Evolutionary conservation across 2,888 invertebrate species (phyloP), one percentile per base, ranked within the genome.

Genomic region (Diplolepis rosae): DNA sequence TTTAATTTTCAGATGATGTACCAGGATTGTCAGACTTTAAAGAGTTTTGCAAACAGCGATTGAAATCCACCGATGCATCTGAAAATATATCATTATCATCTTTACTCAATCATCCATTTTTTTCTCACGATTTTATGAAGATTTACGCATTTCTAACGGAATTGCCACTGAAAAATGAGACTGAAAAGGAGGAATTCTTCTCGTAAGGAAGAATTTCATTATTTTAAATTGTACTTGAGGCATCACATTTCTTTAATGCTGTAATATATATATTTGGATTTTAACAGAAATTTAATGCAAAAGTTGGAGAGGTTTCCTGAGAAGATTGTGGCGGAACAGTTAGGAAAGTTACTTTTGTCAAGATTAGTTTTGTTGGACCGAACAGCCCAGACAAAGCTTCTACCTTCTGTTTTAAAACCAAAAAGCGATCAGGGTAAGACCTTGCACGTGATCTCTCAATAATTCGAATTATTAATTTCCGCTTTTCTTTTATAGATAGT

Each of bases 91-190:
- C 91, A 74, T 90, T 96, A 35, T 91, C 92, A 6, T 91, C 92
- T 24, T 89, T 95, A 32, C 89, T 95, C 2, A 89, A 92, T 66
- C 95, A 96, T 89, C 92, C 92, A 54, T 95, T 95, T 88, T 96
- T 95, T 84, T 95, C 94, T 81, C 95, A 96, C 84, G 95, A 96
- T 82, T 96, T 97, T 86, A 93, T 97, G 73, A 90, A 92, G 24
- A 94, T 97, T 78, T 93, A 96, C 86, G 93, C 94, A 76, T 97
- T 96, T 89, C 90, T 97, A 0, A 93, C 93, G 80, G 95, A 95
- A 85, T 89, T 97, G 67, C 95, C 97, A 0, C 85, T 97, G 42
- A 96, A 97, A 87, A 91, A 90, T 70, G 93, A 94, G 79, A 90
- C 90, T 66, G 96, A 96, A 79, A 96, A 94, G 85, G 91, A 92